Evolutionary conservation across 1,140 invertebrate species (phyloP).

Genomic region (Drosophila chauvacae): DNA sequence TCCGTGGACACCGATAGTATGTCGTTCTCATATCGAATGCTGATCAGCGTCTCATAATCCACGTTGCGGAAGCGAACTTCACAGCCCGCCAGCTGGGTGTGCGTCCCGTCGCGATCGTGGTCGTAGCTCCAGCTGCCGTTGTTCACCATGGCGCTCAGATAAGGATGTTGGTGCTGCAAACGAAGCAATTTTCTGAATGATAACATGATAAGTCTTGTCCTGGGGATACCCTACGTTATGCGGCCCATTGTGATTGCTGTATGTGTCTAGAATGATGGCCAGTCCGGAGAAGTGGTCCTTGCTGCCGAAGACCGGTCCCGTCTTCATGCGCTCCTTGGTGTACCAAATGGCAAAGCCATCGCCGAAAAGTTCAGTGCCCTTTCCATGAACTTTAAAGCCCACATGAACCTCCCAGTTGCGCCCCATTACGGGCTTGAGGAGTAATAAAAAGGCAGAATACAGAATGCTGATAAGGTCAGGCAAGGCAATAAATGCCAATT

Average conservation of each 20-base stretch:
- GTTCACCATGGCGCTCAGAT: conserved; percentile 99
- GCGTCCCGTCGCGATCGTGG: conserved; percentile 98
- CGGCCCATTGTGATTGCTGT: conserved; percentile 99
- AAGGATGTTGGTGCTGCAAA: conserved; percentile 97
- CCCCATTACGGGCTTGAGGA: conserved; percentile 90
- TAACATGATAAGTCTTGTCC: too few relatives aligned
- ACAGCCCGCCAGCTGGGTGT: conserved; percentile 97
- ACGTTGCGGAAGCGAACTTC: conserved; percentile 97
- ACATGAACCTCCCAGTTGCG: conserved; percentile 99
- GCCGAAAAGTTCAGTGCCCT: conserved; percentile 97
- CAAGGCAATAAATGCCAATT: neutral
- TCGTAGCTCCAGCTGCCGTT: conserved; percentile 98
- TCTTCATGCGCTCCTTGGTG: conserved; percentile 93
- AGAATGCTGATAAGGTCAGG: conserved; percentile 66
- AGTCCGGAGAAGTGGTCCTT: conserved; percentile 97
- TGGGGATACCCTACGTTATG: conserved; percentile 91
- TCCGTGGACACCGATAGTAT: conserved; percentile 95
- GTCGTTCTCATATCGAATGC: conserved; percentile 96
- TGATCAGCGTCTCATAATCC: conserved; percentile 95
- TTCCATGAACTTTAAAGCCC: conserved; percentile 98
- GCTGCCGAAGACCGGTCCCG: conserved; percentile 97
- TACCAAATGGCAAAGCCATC: conserved; percentile 99
- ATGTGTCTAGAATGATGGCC: conserved; percentile 98
- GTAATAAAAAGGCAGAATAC: neutral
- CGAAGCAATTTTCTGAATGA: conserved; percentile 27